Base-by-base conservation (phyloP, 1,140 invertebrate species). In the Apis cerana region DNA sequence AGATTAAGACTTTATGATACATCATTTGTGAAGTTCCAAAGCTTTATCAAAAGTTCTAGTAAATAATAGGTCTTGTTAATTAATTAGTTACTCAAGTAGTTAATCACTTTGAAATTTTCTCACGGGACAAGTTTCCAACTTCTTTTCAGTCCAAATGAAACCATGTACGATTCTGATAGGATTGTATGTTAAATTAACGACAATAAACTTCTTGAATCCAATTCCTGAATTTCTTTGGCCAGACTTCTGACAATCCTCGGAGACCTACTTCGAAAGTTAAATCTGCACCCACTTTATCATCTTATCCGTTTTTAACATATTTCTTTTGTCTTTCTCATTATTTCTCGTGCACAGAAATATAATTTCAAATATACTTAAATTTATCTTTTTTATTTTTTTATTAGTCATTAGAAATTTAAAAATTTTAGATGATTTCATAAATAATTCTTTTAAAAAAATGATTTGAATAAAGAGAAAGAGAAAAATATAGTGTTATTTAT, bases 151-250 rank as follows among this genome's bases (percentile, higher is more conserved):
- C 23, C 17, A 13, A 12, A 19, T 48, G 23, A 19, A 52, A 52
- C 11, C 69, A 23, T 15, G 69, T 19, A 13, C 69, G 23, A 71
- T 56, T 56, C 69, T 17, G 69, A 33, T 33, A 56, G 52, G 56
- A 71, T 71, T 56, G 5, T 13, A 2, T 71, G 48, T 56, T 71
- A 56, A 71, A 52, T 71, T 56, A 71, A 71, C 69, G 52, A 56
- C 69, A 27, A 71, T 71, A 56, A 71, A 71, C 23, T 71, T 56
- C 19, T 52, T 33, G 27, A 56, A 71, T 71, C 69, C 69, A 27
- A 71, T 71, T 56, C 23, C 15, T 2, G 52, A 27, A 56, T 71
- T 56, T 56, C 69, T 56, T 71, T 10, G 52, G 17, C 17, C n/a
- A 27, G 23, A 71, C 52, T 71, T 71, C 11, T 10, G 17, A 56